A percentile compares a stretch with the other conserved stretches of the same genome.
Conservation (phyloP, 30 jellyfish, hydroid and myxozoan species). For the Aurelia sp. region DNA sequence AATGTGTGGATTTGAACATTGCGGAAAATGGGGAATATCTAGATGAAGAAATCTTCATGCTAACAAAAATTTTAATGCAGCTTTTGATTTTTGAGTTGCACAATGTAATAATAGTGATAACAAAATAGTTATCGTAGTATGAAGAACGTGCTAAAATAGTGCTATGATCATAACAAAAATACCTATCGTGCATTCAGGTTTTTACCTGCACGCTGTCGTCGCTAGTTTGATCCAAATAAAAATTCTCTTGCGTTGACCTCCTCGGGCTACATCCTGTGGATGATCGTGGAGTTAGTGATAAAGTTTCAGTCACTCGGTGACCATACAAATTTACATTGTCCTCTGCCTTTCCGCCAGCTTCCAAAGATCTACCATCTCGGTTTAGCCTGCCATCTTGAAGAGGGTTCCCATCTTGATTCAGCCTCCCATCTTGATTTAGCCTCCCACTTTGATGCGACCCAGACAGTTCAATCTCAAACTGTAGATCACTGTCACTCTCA, state of each 20-base stretch:
- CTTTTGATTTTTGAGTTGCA: no score
- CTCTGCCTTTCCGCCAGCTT: no score
- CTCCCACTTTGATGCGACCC: no score
- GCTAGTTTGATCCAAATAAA: not conserved
- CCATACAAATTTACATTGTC: not conserved
- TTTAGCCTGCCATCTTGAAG: not conserved
- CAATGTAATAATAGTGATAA: no score
- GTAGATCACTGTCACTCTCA: slow-evolving; percentile 8
- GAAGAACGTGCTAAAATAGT: no score
- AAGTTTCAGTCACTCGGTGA: slow-evolving; percentile 5
- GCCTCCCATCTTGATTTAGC: not conserved
- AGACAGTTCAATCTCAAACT: slow-evolving; percentile 8
- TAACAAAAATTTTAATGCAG: no score
- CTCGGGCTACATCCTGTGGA: slow-evolving; percentile 58
- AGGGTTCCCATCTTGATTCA: not conserved
- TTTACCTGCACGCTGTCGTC: slow-evolving; percentile 43
- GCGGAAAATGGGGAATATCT: no score
- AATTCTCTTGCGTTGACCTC: not conserved
- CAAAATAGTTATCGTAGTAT: no score
- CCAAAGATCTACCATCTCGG: not conserved
- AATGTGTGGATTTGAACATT: no score
- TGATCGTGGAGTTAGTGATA: slow-evolving; percentile 4
- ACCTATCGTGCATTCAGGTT: slow-evolving; percentile 1
- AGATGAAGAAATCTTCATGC: no score
- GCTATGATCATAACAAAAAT: no score